These are phyloP conservation scores for Xanthostigma xanthostigma DNA, from an alignment of 2,888 invertebrate species.

Conservation along the genomic window DNA sequence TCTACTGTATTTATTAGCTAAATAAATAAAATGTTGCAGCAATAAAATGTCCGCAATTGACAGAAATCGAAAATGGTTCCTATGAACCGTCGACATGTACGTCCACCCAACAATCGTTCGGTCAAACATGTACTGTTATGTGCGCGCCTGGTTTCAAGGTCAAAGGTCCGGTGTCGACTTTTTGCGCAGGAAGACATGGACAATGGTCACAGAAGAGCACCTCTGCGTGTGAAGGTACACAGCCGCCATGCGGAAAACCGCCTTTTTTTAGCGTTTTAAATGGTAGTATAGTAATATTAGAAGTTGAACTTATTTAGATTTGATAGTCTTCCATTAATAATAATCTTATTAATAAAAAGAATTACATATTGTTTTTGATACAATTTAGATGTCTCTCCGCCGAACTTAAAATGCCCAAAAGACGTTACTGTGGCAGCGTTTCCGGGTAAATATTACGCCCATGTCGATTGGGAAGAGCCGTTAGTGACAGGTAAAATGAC, in stretches of 20 bases:
- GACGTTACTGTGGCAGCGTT: conserved; percentile 32
- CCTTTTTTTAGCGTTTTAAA: background rate
- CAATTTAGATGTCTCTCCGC: conserved; percentile 38
- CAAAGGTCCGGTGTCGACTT: conserved; percentile 34
- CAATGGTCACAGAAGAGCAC: conserved; percentile 35
- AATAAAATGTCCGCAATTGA: conserved; percentile 32
- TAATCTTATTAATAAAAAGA: background rate
- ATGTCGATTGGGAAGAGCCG: conserved; percentile 34
- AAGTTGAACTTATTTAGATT: too few species aligned
- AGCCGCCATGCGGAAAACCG: too few species aligned
- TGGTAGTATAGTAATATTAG: background rate
- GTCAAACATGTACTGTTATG: conserved; percentile 37
- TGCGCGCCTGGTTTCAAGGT: conserved; percentile 44
- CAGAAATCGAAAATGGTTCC: conserved; percentile 34
- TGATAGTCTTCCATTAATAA: too few species aligned
- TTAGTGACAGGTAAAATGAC: conserved; percentile 21
- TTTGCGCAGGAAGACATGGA: conserved; percentile 38
- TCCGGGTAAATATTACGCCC: conserved; percentile 34
- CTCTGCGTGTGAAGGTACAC: conserved; percentile 14
- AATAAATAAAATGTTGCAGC: conserved; percentile 17
- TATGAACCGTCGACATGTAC: conserved; percentile 38
- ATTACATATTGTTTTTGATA: background rate
- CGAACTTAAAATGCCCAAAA: conserved; percentile 38
- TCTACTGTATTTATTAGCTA: too few species aligned
- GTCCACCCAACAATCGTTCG: conserved; percentile 36